Conservation (phyloP, 2,888 invertebrate species). For the Heliconius sara region DNA sequence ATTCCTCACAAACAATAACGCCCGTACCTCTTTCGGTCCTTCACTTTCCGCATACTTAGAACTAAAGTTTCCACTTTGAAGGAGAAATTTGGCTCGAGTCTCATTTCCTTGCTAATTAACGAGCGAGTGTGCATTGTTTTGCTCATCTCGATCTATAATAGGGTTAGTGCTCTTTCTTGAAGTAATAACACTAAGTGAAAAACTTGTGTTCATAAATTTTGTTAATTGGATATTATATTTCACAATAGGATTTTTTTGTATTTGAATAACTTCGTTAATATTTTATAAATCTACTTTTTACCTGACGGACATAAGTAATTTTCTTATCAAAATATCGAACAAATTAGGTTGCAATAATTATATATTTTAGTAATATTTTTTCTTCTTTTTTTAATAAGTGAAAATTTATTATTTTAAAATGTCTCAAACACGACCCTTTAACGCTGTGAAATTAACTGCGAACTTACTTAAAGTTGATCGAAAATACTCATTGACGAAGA, state of each 20-base stretch:
- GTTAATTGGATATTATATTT: no score
- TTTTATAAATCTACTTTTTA: no score
- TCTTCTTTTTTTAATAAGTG: no score
- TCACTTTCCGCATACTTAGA: constrained; percentile 65
- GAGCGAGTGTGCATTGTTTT: constrained; percentile 64
- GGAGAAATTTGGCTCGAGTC: constrained; percentile 56
- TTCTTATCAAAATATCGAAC: no score
- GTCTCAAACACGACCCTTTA: constrained; percentile 29
- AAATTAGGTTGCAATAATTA: no score
- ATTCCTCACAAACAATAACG: constrained; percentile 41
- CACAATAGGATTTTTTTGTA: no score
- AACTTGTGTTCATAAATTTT: not conserved
- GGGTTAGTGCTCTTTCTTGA: constrained; percentile 24
- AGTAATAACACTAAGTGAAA: not conserved
- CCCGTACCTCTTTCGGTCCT: constrained; percentile 48
- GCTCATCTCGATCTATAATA: constrained; percentile 50
- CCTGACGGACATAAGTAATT: no score
- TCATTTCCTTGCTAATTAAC: constrained; percentile 69
- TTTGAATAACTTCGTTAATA: no score
- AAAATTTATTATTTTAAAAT: no score
- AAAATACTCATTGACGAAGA: constrained; percentile 45
- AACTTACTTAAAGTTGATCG: constrained; percentile 47
- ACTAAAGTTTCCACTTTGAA: constrained; percentile 57
- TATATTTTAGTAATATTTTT: no score
- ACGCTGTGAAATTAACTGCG: constrained; percentile 54